Base-by-base conservation (phyloP, 2,797 vertebrate genomes). In the Propithecus deckenii region DNA sequence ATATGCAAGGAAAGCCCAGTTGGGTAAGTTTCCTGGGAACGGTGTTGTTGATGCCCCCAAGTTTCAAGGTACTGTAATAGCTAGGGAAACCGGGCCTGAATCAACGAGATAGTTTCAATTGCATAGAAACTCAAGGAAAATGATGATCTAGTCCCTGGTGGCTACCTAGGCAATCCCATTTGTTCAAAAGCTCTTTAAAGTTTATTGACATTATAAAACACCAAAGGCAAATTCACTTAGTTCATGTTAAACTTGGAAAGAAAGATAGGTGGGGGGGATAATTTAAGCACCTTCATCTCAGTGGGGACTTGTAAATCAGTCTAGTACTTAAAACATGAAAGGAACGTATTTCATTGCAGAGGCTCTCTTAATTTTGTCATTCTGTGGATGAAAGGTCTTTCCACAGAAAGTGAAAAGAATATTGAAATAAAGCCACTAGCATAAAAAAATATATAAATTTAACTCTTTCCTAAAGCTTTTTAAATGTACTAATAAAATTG, bases 241-340 rank as follows among this genome's bases (percentile, higher is more conserved):
- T 57, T 97, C 48, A 93, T 86, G 88, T 96, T 55, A 85, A 28
- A 97, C 95, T 98, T 98, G 95, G 97, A 97, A 91, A 50, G 48
- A 78, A 94, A 95, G 88, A 89, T 57, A 4, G 80, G 50, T 57
- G 14, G 75, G 67, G 35, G 93, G 20, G 28, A 57, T 91, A 72
- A 48, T 97, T 52, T 96, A 75, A 96, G 32, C 46, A 65, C 85
- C 55, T 96, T 43, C 87, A 41, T 35, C 38, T 93, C 92, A 89
- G 30, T 86, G 57, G 43, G 78, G 80, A 79, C 43, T 22, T 96
- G 18, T 97, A 97, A 98, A 97, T 97, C 92, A 92, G 11, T 96
- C 78, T 30, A 35, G 57, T 95, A 92, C 32, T 94, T 97, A 96
- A 96, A 95, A 97, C 67, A 98, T 97, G 84, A 98, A 98, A 96